phyloP scores from a whole-genome alignment of 2,888 invertebrate species.

The Eupithecia abbreviata region DNA sequence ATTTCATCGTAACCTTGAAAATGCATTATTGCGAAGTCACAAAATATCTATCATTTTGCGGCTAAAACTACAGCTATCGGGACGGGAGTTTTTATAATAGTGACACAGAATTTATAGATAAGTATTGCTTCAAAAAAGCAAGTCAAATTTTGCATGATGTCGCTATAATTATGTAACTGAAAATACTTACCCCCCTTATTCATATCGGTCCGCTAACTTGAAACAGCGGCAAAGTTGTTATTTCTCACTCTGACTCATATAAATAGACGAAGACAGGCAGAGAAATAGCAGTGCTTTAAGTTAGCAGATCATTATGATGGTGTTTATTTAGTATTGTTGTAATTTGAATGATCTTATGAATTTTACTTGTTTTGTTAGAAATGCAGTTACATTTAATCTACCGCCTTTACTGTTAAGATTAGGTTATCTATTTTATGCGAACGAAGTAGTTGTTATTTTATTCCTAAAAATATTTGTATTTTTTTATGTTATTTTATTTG shows the following conservation, averaged over 20 bases:
- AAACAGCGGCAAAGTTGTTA: no score
- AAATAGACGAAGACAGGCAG: no score
- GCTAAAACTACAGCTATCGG: constrained; percentile 28
- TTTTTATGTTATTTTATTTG: background rate
- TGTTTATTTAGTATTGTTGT: no score
- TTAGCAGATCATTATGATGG: no score
- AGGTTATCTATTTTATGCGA: background rate
- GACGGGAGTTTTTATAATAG: constrained; percentile 39
- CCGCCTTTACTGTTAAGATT: background rate
- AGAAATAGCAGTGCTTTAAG: no score
- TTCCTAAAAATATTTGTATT: background rate
- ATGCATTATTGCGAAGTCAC: constrained; percentile 40
- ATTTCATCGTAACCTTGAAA: constrained; percentile 40
- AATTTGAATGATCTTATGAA: background rate
- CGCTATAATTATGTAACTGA: background rate
- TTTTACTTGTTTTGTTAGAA: background rate
- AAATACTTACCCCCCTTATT: background rate
- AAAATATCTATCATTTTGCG: constrained; percentile 5
- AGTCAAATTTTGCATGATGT: background rate
- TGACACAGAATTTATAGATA: constrained; percentile 32
- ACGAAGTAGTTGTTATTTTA: background rate
- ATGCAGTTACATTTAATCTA: background rate
- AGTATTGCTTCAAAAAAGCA: background rate
- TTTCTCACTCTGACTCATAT: no score
- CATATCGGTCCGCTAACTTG: no score